A percentile compares a stretch with the other conserved stretches of the same genome.
These are phyloP conservation scores for Eidolon helvum DNA, from an alignment of 2,113 vertebrate genomes.

Conservation along the genomic window DNA sequence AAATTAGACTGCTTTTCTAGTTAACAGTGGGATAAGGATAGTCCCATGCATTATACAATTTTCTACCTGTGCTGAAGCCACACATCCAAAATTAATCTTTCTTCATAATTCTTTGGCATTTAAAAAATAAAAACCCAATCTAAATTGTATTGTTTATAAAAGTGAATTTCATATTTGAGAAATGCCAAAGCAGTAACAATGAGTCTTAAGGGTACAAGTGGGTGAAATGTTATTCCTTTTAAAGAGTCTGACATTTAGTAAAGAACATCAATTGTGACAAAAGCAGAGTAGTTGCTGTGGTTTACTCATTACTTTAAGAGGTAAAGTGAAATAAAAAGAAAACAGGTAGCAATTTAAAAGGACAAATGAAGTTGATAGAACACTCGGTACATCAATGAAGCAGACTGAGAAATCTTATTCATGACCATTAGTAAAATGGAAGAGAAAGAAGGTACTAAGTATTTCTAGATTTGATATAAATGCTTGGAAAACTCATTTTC, in stretches of 20 bases:
- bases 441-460: neutral
- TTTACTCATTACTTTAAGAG: neutral
- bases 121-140: neutral
- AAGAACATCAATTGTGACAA: neutral
- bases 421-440: neutral
- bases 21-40: neutral
- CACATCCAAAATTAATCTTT: neutral
- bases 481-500: slow-evolving; percentile 7
- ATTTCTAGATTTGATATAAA: neutral
- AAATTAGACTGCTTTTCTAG: slow-evolving; percentile 8
- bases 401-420: neutral
- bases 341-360: neutral
- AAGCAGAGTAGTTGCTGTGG: neutral
- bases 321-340: neutral
- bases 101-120: neutral
- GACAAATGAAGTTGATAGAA: neutral
- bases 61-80: neutral
- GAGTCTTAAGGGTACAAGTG: neutral
- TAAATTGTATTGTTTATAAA: slow-evolving; percentile 6
- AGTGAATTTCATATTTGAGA: slow-evolving; percentile 17
- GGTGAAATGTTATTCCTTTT: neutral
- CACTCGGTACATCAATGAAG: neutral
- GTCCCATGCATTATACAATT: neutral
- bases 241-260: slow-evolving; percentile 6
- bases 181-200: neutral